Evolutionary conservation across 2,113 vertebrate species (phyloP), one percentile per base, ranked within the genome.

Genomic region (Pedionomus torquatus): DNA sequence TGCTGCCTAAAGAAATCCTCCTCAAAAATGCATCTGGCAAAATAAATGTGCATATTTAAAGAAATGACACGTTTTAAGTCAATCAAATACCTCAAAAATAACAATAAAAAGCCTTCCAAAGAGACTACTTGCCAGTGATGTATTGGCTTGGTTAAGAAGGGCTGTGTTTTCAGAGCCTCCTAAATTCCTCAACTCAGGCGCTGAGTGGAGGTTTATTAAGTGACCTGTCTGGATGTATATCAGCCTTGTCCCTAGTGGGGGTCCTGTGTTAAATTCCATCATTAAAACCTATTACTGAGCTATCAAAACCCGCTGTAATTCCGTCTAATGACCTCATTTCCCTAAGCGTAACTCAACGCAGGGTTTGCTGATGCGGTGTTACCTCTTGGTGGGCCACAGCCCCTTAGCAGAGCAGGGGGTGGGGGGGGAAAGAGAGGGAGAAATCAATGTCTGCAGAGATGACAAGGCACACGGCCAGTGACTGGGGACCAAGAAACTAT

Each of bases 241-340:
- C 98, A 98, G 94, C 96, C 97, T 96, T 97, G 97, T 98, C 98
- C 98, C 98, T 98, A 48, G 95, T 98, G 98, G 98, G 97, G 95
- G 97, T 97, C 87, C 97, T 94, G 80, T 97, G 98, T 98, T 98
- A 97, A 97, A 98, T 98, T 98, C 96, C 97, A 97, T 98, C 98
- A 97, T 98, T 98, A 98, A 98, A 98, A 98, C 98, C 98, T 97
- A 98, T 99, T 99, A 99, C 98, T 0, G 20, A 98, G 98, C 98
- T 98, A 99, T 98, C 98, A 98, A 98, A 98, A 94, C 95, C 97
- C 18, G 79, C 97, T 97, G 96, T 98, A 98, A 98, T 98, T 98
- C 97, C 96, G 57, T 98, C 98, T 98, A 98, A 98, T 98, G 96
- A 98, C 98, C 98, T 98, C 95, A 98, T 98, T 98, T 98, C 97